Conservation (phyloP, 2,797 vertebrate genomes). For the Sylvia borin region DNA sequence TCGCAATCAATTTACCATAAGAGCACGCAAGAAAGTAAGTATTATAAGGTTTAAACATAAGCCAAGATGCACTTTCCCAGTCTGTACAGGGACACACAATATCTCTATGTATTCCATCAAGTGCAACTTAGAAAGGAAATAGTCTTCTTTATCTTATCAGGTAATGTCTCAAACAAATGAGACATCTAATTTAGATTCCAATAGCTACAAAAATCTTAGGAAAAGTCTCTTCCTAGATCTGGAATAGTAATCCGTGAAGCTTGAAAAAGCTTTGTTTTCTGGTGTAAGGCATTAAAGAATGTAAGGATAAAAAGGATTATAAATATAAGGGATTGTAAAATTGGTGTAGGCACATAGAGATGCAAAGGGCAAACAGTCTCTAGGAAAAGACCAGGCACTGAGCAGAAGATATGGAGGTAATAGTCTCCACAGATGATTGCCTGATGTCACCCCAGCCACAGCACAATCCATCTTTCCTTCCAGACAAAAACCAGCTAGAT, state of each 20-base stretch:
- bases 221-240: background rate
- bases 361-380: background rate
- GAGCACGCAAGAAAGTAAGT: background rate
- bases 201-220: background rate
- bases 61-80: background rate
- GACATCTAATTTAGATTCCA: background rate
- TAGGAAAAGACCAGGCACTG: background rate
- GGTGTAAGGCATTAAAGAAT: background rate
- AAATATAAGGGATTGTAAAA: background rate
- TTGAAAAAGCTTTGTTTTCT: background rate
- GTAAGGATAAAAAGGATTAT: background rate
- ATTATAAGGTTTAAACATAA: background rate
- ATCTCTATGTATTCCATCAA: background rate
- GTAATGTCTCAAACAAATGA: background rate
- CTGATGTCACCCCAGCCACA: background rate
- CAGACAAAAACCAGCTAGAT: background rate
- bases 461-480: background rate
- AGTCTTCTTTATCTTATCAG: background rate
- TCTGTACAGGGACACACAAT: background rate
- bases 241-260: background rate
- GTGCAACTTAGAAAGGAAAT: background rate
- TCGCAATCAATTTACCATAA: background rate
- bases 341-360: background rate
- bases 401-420: background rate
- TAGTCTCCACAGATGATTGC: background rate